A percentile compares a stretch with the other conserved stretches of the same genome.
These are phyloP conservation scores for Anthoscopus minutus DNA, from an alignment of 2,113 vertebrate species.

Conservation along the genomic window DNA sequence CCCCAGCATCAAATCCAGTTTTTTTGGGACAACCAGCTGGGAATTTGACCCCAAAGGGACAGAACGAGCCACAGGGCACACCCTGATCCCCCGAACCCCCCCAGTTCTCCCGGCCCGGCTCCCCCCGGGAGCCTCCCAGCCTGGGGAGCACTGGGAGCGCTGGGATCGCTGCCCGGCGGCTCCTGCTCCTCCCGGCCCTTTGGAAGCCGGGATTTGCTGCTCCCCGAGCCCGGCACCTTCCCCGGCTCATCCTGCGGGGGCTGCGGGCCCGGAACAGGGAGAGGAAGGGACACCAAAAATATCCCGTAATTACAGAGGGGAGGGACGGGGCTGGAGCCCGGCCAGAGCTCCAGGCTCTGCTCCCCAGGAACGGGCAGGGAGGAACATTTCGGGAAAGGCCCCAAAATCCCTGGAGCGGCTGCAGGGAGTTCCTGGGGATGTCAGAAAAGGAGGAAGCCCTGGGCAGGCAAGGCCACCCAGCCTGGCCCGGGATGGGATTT, in stretches of 20 bases:
- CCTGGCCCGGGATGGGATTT: background rate
- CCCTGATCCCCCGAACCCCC: background rate
- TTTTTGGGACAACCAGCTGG: background rate
- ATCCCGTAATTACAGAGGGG: conserved; percentile 73
- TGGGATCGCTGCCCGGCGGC: conserved; percentile 24
- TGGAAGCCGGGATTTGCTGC: conserved; percentile 47
- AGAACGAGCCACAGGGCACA: accelerated
- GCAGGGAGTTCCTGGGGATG: background rate
- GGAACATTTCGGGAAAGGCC: background rate
- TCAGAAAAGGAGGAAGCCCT: background rate
- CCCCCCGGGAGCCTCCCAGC: too few relatives aligned
- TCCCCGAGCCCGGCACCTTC: conserved; percentile 51
- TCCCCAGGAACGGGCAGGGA: background rate
- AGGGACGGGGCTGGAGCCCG: conserved; percentile 36
- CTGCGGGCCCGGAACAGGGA: conserved; percentile 69
- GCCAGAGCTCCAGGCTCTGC: conserved; percentile 18
- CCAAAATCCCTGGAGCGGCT: background rate
- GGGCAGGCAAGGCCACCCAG: too few relatives aligned
- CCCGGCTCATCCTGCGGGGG: conserved; percentile 61
- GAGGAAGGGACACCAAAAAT: conserved; percentile 76
- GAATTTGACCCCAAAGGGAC: background rate
- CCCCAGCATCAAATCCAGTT: background rate
- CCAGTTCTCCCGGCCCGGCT: too few relatives aligned
- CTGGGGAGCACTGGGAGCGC: background rate
- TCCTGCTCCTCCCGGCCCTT: conserved; percentile 62